Percentiles rank a stretch among this genome's conserved stretches.
These are phyloP conservation scores for Phrynocephalus versicolor DNA, from an alignment of 2,113 vertebrate genomes.

Conservation along the genomic window DNA sequence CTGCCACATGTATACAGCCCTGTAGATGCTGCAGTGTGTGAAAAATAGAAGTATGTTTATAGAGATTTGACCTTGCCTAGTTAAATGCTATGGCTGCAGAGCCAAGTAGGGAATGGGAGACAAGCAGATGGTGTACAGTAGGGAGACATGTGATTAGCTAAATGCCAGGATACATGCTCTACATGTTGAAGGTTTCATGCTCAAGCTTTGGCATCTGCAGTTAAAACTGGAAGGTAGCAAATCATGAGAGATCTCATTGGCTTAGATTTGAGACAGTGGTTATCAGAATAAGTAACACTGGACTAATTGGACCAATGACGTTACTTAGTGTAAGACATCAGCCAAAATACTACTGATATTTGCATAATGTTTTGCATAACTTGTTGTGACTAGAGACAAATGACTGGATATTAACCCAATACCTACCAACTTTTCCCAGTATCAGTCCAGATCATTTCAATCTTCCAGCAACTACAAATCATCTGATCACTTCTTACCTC, in stretches of 20 bases:
- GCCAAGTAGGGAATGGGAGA: neutral
- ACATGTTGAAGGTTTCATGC: neutral
- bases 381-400: too few species aligned
- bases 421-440: too few species aligned
- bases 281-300: neutral
- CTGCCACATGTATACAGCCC: neutral
- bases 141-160: neutral
- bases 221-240: neutral
- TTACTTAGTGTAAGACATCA: neutral
- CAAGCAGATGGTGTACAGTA: neutral
- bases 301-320: neutral
- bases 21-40: neutral
- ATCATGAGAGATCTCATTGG: neutral
- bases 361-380: too few species aligned
- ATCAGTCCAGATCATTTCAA: too few species aligned
- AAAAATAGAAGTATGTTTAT: neutral
- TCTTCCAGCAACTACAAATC: too few species aligned
- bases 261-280: neutral
- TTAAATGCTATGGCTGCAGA: neutral
- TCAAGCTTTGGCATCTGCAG: neutral
- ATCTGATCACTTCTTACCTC: too few species aligned
- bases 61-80: neutral
- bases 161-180: neutral
- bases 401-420: too few species aligned
- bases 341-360: too few species aligned